Conservation (phyloP, 2,113 vertebrate species). For the Sarotherodon lohbergeri region DNA sequence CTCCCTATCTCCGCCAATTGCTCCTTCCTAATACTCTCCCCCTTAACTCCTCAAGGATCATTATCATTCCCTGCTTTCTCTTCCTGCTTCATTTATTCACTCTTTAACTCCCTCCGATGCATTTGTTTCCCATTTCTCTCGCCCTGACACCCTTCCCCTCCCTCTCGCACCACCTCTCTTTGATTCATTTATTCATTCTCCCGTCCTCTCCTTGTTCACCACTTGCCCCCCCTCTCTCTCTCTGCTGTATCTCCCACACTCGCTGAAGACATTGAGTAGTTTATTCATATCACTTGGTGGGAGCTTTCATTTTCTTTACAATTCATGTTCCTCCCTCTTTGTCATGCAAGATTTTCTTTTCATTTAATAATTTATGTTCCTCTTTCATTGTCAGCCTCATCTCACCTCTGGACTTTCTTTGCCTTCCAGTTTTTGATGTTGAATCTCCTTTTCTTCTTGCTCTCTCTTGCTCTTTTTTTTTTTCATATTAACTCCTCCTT, state of each 20-base stretch:
- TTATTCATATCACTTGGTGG: conserved; percentile 23
- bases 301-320: conserved; percentile 25
- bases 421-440: background rate
- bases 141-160: background rate
- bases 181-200: background rate
- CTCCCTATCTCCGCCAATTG: conserved; percentile 35
- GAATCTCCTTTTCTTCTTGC: background rate
- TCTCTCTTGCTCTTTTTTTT: background rate
- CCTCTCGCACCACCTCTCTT: background rate
- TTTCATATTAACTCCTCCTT: background rate
- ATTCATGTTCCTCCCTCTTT: background rate
- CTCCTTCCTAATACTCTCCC: conserved; percentile 30
- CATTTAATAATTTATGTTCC: conserved; percentile 7
- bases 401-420: background rate
- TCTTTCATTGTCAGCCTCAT: background rate
- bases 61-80: conserved; percentile 40
- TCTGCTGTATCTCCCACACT: background rate
- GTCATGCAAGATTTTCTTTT: conserved; percentile 3
- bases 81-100: conserved; percentile 54
- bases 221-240: background rate
- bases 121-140: conserved; percentile 17
- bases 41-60: conserved; percentile 39
- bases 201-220: background rate
- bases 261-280: background rate
- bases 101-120: conserved; percentile 22